A percentile compares a stretch with the other conserved stretches of the same genome.
phyloP scores from a whole-genome alignment of 2,113 vertebrate species.

The Xyliphius kryptos region DNA sequence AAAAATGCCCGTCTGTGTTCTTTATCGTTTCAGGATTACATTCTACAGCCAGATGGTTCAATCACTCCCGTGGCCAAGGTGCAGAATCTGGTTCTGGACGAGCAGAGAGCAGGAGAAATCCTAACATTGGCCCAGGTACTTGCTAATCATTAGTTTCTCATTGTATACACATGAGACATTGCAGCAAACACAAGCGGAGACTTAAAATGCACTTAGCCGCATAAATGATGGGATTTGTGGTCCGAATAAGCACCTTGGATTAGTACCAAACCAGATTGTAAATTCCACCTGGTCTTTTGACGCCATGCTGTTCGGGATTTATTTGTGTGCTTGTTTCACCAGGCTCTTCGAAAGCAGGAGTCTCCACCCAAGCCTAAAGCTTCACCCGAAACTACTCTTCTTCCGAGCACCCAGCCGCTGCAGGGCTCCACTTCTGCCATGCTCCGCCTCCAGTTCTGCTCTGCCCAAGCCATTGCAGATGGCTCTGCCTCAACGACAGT shows the following conservation, averaged over 20 bases:
- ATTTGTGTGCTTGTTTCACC: neutral
- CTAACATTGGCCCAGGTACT: too few species aligned
- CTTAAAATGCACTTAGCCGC: too few species aligned
- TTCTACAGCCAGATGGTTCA: slow-evolving; percentile 66
- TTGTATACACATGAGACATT: too few species aligned
- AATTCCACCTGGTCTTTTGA: too few species aligned
- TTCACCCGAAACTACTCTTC: slow-evolving; percentile 44
- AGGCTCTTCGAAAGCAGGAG: slow-evolving; percentile 52
- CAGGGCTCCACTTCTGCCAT: slow-evolving; percentile 61
- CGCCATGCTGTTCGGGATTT: neutral
- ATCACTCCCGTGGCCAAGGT: slow-evolving; percentile 61
- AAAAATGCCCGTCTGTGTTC: neutral
- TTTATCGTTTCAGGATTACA: slow-evolving; percentile 56
- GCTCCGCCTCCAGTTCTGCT: slow-evolving; percentile 70
- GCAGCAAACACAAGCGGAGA: too few species aligned
- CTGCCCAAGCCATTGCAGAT: slow-evolving; percentile 65
- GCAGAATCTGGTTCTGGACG: slow-evolving; percentile 70
- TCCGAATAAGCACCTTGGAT: too few species aligned
- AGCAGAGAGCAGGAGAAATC: slow-evolving; percentile 67
- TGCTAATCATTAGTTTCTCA: too few species aligned
- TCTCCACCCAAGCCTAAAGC: slow-evolving; percentile 37
- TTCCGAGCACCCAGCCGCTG: slow-evolving; percentile 50
- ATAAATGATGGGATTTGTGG: too few species aligned
- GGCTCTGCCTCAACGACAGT: slow-evolving; percentile 39
- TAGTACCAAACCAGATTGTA: too few species aligned